Conservation (phyloP, 2,797 vertebrate genomes). For the Acestrorhynchus altus region DNA sequence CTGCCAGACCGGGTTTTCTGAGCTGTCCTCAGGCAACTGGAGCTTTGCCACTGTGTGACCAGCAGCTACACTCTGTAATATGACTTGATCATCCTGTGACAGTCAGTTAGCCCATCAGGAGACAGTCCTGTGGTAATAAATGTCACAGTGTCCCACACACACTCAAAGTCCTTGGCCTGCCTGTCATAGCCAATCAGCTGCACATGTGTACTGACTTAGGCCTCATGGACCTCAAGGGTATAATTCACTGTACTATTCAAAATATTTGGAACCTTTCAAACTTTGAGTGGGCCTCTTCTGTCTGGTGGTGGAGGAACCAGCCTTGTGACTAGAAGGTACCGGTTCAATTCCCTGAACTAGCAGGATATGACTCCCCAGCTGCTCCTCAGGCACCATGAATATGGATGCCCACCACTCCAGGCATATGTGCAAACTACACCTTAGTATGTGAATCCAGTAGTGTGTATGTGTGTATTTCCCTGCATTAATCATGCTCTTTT, state of each 20-base stretch:
- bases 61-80: conserved; percentile 9
- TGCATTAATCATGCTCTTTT: no score
- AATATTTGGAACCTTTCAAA: not conserved
- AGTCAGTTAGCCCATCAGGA: conserved; percentile 16
- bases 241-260: not conserved
- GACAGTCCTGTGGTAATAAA: conserved; percentile 24
- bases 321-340: no score
- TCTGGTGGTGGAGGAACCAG: no score
- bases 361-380: no score
- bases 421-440: no score
- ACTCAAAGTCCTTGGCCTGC: conserved; percentile 3
- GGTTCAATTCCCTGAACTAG: no score
- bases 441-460: no score
- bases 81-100: conserved; percentile 26
- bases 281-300: no score
- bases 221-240: not conserved
- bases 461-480: no score
- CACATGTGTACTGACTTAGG: not conserved
- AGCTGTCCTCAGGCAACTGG: conserved; percentile 10
- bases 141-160: not conserved
- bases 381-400: no score
- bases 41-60: conserved; percentile 15
- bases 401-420: no score
- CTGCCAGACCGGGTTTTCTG: not conserved
- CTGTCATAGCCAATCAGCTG: not conserved